phyloP scores from a whole-genome alignment of 2,888 invertebrate species.

The Timema cristinae region DNA sequence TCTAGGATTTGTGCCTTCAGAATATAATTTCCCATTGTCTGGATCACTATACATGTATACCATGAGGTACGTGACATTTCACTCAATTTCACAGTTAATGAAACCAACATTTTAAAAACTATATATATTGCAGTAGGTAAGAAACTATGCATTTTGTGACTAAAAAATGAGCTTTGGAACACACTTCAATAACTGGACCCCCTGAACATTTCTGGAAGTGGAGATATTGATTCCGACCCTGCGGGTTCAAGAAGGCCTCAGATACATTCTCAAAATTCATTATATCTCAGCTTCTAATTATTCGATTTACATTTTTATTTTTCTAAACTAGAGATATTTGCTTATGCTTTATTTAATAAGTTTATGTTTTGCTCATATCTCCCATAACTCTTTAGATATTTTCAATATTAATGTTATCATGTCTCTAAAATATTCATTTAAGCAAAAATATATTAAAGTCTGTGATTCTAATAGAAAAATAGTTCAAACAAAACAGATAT shows the following conservation, averaged over 20 bases:
- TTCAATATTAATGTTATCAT: background rate
- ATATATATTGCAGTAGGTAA: no score
- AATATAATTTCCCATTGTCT: no score
- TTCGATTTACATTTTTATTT: no score
- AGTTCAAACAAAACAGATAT: background rate
- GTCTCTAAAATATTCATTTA: background rate
- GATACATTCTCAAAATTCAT: background rate
- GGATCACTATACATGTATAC: no score
- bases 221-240: background rate
- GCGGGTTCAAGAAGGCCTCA: background rate
- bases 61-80: no score
- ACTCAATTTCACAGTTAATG: no score
- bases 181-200: background rate
- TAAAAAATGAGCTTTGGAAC: background rate
- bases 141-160: background rate
- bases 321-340: no score
- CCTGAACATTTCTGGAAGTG: slow-evolving; percentile 2
- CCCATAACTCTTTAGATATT: background rate
- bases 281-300: background rate
- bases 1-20: no score
- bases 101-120: no score
- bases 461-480: background rate
- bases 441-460: background rate
- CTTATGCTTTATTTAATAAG: no score
- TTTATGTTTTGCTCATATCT: background rate